Evolutionary conservation across 2,888 invertebrate genomes (phyloP), one percentile per base, ranked within the genome.

Genomic region (Petrophora chlorosata): DNA sequence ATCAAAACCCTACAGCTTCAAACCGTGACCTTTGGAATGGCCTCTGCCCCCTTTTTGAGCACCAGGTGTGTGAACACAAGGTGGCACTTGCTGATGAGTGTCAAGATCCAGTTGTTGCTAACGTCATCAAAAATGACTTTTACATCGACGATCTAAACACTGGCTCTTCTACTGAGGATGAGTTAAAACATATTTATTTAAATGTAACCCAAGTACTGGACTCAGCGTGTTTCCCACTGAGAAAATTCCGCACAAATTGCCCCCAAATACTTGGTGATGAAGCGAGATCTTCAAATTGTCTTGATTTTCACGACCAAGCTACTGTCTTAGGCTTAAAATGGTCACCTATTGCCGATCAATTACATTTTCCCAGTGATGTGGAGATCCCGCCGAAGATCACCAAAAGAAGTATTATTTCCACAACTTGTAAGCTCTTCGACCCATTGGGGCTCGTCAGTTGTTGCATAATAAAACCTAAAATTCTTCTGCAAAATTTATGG

Each of bases 81-180:
- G 0, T 36, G 2, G 56, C 63, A 22, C 36, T 66, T 5, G 42
- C 53, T 0, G 5, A 25, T 0, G 62, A 66, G 25, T 56, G 53
- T 33, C 1, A 10, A 0, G 57, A 67, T 33, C 5, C 5, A 5
- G 4, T 14, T 0, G 44, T 54, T 1, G 30, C 55, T n/a, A 3
- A 43, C 0, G 25, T 51, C 2, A 38, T 55, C 5, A n/a, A 51
- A 29, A 14, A 39, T 7, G 45, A 55, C 23, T 42, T 61, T 35
- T 64, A 64, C 38, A 9, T 54, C 1, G 64, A 65, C 13, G 65
- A 65, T 44, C 17, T 65, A 0, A n/a, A 30, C 1, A 58, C 56
- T 3, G 65, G 62, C 0, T 9, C 53, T 2, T 5, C 42, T 2
- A 26, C 26, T 9, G 16, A 47, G 17, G 3, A 13, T 5, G 49